Conservation (phyloP, 2,888 invertebrate genomes). For the Osmoderma eremita region DNA sequence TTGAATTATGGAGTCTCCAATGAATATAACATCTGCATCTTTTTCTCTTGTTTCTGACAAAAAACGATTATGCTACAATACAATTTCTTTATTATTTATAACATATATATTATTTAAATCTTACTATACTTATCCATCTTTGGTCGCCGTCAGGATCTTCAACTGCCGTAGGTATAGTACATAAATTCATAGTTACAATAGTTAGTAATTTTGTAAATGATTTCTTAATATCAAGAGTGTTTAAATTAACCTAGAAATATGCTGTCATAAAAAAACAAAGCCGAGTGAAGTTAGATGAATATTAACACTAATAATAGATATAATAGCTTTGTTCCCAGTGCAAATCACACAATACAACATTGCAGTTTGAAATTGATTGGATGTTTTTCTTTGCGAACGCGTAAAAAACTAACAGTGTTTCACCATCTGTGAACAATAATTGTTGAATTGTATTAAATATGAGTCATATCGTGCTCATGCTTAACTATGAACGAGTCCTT, state of each 20-base stretch:
- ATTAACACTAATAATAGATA: no score
- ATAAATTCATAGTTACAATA: conserved; percentile 77
- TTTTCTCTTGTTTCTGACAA: conserved; percentile 85
- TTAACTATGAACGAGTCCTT: no score
- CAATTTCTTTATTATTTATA: not conserved
- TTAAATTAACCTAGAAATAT: conserved; percentile 40
- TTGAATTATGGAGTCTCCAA: conserved; percentile 89
- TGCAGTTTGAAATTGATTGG: no score
- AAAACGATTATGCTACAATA: conserved; percentile 83
- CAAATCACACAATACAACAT: no score
- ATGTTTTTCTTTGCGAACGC: no score
- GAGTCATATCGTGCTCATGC: no score
- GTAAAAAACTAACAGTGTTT: no score
- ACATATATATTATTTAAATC: conserved; percentile 19
- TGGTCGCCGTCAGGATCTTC: conserved; percentile 86
- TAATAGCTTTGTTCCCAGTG: no score
- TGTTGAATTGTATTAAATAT: no score
- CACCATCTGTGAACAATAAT: no score
- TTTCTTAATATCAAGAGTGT: conserved; percentile 23
- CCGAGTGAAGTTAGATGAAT: conserved; percentile 31
- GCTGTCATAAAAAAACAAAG: conserved; percentile 16
- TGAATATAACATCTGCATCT: conserved; percentile 91
- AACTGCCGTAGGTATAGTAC: conserved; percentile 75
- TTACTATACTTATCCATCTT: conserved; percentile 84
- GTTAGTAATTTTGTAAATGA: conserved; percentile 5